Evolutionary conservation across 2,797 vertebrate species (phyloP).

Genomic region (Cygnus olor): DNA sequence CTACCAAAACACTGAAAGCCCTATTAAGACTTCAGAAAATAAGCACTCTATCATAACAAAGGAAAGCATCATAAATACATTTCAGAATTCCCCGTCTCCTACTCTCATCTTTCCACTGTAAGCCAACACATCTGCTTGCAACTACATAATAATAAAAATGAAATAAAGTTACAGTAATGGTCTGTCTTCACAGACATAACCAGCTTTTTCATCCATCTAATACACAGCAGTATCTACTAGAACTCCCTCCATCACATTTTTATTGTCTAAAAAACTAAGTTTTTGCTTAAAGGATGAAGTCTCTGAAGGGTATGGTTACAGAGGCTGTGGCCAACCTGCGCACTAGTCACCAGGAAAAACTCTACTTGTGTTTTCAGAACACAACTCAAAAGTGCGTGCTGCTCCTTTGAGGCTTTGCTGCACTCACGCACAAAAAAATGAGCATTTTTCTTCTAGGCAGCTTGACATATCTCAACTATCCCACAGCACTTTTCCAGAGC

Average conservation of each 20-base stretch:
- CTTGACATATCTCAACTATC: background rate
- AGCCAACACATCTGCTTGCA: background rate
- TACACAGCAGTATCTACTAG: background rate
- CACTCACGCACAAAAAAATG: rapidly evolving
- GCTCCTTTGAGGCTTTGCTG: background rate
- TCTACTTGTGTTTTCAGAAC: background rate
- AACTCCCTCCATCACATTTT: background rate
- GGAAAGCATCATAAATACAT: background rate
- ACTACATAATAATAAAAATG: background rate
- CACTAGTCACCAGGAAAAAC: background rate
- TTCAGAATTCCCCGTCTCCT: background rate
- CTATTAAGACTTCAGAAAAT: background rate
- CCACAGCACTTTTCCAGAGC: background rate
- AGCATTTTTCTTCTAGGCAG: background rate
- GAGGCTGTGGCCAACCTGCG: background rate
- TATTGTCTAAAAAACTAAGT: background rate
- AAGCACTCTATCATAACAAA: background rate
- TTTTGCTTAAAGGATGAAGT: background rate
- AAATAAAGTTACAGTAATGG: background rate
- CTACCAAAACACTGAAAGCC: background rate
- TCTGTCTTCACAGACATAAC: background rate
- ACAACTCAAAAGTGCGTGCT: background rate
- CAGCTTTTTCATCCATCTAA: background rate
- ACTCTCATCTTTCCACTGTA: background rate
- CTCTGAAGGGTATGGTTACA: background rate